Conservation (phyloP, 2,797 vertebrate species). For the Mormyrus proboscirostris region DNA sequence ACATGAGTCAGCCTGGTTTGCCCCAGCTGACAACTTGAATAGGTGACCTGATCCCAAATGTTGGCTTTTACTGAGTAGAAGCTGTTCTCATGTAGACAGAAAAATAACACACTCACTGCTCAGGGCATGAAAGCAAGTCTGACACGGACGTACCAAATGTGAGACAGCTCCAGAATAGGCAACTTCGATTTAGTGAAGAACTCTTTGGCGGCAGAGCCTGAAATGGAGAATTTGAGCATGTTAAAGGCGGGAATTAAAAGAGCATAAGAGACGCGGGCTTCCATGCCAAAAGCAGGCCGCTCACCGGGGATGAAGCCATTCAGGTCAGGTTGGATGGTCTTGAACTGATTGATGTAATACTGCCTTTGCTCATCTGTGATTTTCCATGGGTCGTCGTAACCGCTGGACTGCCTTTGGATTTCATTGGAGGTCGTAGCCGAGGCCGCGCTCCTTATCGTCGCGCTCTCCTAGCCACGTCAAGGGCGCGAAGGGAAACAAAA, state of each 20-base stretch:
- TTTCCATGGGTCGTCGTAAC: slow-evolving; percentile 97
- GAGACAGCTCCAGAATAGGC: slow-evolving; percentile 97
- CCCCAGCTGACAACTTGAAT: neutral
- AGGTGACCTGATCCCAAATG: neutral
- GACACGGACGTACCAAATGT: slow-evolving; percentile 91
- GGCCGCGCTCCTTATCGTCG: slow-evolving; percentile 86
- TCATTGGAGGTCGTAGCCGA: slow-evolving; percentile 84
- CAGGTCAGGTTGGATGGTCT: slow-evolving; percentile 96
- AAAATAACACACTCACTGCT: neutral
- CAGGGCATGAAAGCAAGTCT: neutral
- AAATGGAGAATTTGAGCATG: slow-evolving; percentile 37
- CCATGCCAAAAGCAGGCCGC: slow-evolving; percentile 28
- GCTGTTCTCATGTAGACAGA: neutral
- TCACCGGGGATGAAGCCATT: slow-evolving; percentile 97
- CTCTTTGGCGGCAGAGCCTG: slow-evolving; percentile 97
- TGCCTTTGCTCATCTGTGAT: slow-evolving; percentile 99
- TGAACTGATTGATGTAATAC: slow-evolving; percentile 99
- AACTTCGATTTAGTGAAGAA: slow-evolving; percentile 99
- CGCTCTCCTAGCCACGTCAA: slow-evolving; percentile 71
- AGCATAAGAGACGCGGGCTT: neutral
- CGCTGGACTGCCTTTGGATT: slow-evolving; percentile 95
- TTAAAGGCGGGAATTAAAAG: neutral
- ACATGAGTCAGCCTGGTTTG: neutral
- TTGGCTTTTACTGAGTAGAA: neutral
- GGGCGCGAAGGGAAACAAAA: slow-evolving; percentile 24